Percentiles rank a stretch among this genome's conserved stretches.
These are phyloP conservation scores for Xestobium rufovillosum DNA, from an alignment of 2,888 invertebrate genomes.

Conservation along the genomic window DNA sequence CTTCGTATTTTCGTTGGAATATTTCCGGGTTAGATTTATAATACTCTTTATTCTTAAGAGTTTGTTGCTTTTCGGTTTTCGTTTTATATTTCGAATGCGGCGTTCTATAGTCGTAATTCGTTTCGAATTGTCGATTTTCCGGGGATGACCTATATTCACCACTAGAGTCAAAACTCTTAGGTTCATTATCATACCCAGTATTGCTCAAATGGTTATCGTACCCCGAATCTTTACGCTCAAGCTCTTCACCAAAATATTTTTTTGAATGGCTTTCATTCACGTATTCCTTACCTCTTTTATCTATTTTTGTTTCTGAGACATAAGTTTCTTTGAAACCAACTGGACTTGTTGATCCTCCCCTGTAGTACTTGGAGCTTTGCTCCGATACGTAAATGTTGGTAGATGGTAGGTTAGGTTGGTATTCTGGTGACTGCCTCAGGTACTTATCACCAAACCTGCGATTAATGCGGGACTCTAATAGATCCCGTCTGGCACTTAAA, in stretches of 20 bases:
- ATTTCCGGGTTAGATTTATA: slow-evolving; percentile 58
- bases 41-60: slow-evolving; percentile 43
- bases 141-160: slow-evolving; percentile 54
- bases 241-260: slow-evolving; percentile 41
- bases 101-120: slow-evolving; percentile 32
- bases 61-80: slow-evolving; percentile 32
- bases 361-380: slow-evolving; percentile 49
- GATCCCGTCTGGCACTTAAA: slow-evolving; percentile 64
- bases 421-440: slow-evolving; percentile 42
- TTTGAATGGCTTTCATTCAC: slow-evolving; percentile 43
- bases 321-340: slow-evolving; percentile 48
- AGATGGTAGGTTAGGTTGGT: slow-evolving; percentile 43
- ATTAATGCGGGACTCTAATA: slow-evolving; percentile 68
- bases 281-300: slow-evolving; percentile 44
- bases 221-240: slow-evolving; percentile 28
- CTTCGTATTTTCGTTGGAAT: slow-evolving; percentile 46
- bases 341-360: slow-evolving; percentile 50
- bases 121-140: slow-evolving; percentile 43
- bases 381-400: slow-evolving; percentile 48
- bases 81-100: slow-evolving; percentile 28
- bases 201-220: slow-evolving; percentile 23
- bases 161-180: slow-evolving; percentile 60
- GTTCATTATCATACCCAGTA: slow-evolving; percentile 49
- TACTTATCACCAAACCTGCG: slow-evolving; percentile 45
- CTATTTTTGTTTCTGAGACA: slow-evolving; percentile 46